A percentile compares a stretch with the other conserved stretches of the same genome.
Evolutionary conservation across 2,113 vertebrate species (phyloP).

Genomic region (Mystacornis crossleyi): DNA sequence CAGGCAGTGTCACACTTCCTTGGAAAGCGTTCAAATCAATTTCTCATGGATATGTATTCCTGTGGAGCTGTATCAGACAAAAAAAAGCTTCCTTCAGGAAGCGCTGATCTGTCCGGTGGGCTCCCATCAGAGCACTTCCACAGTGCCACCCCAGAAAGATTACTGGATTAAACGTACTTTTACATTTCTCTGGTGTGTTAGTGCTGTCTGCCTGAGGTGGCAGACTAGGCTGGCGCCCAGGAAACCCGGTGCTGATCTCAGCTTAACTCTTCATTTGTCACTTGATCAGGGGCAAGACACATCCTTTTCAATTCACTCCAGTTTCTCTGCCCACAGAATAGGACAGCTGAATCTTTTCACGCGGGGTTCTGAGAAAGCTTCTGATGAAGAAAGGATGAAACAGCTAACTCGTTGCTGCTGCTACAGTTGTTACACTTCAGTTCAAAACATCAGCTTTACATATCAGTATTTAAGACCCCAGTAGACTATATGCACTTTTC

Average conservation of each 20-base stretch:
- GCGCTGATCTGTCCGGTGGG: neutral
- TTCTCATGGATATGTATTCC: conserved; percentile 35
- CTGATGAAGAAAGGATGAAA: neutral
- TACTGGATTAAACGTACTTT: neutral
- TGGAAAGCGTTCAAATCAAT: conserved; percentile 36
- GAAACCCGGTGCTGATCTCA: neutral
- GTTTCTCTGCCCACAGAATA: neutral
- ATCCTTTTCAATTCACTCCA: neutral
- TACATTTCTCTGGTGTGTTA: neutral
- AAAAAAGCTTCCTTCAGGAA: neutral
- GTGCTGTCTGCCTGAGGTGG: neutral
- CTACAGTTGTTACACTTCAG: accelerated
- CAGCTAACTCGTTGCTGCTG: neutral
- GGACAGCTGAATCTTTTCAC: neutral
- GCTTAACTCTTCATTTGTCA: neutral
- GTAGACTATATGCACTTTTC: neutral
- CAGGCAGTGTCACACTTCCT: conserved; percentile 13
- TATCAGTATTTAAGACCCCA: neutral
- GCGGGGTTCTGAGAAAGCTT: neutral
- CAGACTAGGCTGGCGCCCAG: neutral
- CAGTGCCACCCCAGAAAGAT: neutral
- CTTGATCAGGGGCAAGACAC: neutral
- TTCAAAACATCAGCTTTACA: neutral
- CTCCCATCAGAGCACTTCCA: neutral
- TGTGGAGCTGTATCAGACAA: neutral